phyloP scores from a whole-genome alignment of 2,888 invertebrate species.

The Drosophila anceps region DNA sequence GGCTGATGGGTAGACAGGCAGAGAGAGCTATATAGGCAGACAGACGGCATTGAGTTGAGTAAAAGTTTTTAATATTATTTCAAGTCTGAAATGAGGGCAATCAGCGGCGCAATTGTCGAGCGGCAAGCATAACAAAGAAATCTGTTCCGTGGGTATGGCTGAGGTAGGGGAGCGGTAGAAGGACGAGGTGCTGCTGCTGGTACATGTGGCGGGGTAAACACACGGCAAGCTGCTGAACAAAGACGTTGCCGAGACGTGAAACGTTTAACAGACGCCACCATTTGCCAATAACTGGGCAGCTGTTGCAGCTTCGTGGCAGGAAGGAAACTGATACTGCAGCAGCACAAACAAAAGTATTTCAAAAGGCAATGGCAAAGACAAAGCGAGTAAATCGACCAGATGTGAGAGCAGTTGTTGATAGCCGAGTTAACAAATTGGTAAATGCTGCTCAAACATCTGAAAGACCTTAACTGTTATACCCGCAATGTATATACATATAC shows the following conservation, averaged over 20 bases:
- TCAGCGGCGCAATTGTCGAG: conserved; percentile 82
- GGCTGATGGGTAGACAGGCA: conserved; percentile 23
- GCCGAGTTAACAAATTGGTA: conserved; percentile 67
- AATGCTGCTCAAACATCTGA: conserved; percentile 50
- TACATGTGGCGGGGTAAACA: conserved; percentile 31
- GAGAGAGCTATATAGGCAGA: conserved; percentile 27
- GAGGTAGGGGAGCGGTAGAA: not conserved
- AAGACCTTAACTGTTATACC: not conserved
- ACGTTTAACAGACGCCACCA: conserved; percentile 60
- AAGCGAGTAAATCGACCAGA: conserved; percentile 30
- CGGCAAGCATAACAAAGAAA: conserved; percentile 76
- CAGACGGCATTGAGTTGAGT: conserved; percentile 54
- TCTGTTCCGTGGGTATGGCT: conserved; percentile 34
- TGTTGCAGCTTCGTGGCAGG: conserved; percentile 58
- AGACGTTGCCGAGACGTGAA: conserved; percentile 50
- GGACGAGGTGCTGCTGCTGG: conserved; percentile 2
- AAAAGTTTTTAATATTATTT: conserved; percentile 83
- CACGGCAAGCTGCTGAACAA: conserved; percentile 56
- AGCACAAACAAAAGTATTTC: conserved; percentile 69
- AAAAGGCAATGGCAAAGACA: conserved; percentile 48
- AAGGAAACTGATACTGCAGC: conserved; percentile 45
- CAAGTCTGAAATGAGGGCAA: conserved; percentile 83
- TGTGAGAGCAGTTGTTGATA: conserved; percentile 52
- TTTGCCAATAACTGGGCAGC: conserved; percentile 70
- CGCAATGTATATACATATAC: too few relatives aligned